Percentiles rank a stretch among this genome's conserved stretches.
Evolutionary conservation across 1,140 invertebrate genomes (phyloP).

Genomic region (Brachionus manjavacas): DNA sequence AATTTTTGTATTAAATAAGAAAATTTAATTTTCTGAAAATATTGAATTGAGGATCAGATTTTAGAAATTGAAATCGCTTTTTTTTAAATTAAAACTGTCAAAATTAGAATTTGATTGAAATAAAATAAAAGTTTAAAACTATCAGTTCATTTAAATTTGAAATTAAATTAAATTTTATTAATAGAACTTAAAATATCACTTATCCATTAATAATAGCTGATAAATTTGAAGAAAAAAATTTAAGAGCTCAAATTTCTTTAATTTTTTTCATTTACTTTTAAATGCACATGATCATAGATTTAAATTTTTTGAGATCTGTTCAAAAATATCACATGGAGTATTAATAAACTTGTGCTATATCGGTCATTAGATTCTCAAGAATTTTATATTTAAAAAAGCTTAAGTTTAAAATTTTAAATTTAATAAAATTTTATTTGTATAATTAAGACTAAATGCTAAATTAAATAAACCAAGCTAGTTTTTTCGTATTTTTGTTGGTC

Average conservation of each 20-base stretch:
- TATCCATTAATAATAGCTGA: neutral
- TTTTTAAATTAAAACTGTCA: neutral
- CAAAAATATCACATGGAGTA: neutral
- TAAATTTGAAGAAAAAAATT: neutral
- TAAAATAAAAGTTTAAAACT: neutral
- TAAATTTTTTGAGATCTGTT: neutral
- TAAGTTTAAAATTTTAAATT: slow-evolving; percentile 13
- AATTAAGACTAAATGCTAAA: slow-evolving; percentile 37
- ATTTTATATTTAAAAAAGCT: slow-evolving; percentile 18
- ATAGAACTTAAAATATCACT: neutral
- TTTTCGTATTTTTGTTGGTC: neutral
- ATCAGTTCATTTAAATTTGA: neutral
- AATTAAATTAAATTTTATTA: neutral
- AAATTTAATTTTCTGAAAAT: too few species aligned
- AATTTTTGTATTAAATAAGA: too few species aligned
- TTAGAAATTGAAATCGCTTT: neutral
- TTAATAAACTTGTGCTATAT: neutral
- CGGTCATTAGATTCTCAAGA: slow-evolving; percentile 21
- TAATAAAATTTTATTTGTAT: slow-evolving; percentile 26
- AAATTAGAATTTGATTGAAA: neutral
- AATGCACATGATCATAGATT: neutral
- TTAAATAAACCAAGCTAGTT: slow-evolving; percentile 9
- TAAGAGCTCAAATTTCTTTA: neutral
- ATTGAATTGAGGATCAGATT: too few species aligned
- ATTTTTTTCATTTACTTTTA: neutral